Evolutionary conservation across 2,797 vertebrate species (phyloP).

Genomic region (Lemur catta): DNA sequence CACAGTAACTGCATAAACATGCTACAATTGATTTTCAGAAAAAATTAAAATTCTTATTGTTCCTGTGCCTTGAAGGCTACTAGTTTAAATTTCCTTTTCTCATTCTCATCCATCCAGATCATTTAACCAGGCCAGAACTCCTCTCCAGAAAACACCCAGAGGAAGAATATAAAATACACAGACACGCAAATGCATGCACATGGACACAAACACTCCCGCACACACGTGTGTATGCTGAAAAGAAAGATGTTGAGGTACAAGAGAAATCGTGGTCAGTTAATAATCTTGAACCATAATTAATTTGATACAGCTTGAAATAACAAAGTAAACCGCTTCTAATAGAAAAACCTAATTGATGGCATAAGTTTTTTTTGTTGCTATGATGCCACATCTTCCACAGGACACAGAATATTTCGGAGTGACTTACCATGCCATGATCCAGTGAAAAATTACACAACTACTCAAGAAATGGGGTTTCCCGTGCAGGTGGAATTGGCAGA

Average conservation of each 20-base stretch:
- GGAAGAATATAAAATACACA: background rate
- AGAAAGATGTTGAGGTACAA: background rate
- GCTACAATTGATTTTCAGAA: background rate
- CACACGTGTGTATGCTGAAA: background rate
- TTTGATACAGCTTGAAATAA: background rate
- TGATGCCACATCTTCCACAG: background rate
- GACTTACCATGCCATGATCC: background rate
- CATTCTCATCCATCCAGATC: background rate
- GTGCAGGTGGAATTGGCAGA: no score
- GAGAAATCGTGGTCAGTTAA: background rate
- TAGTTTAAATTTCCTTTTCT: constrained; percentile 17
- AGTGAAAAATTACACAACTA: background rate
- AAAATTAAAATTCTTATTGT: background rate
- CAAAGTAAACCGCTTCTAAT: background rate
- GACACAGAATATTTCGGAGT: background rate
- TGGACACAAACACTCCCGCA: background rate
- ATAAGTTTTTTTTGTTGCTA: background rate
- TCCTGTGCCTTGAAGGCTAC: background rate
- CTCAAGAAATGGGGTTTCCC: background rate
- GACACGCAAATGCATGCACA: fast-evolving
- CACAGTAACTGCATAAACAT: background rate
- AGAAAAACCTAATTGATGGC: background rate
- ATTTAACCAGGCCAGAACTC: background rate
- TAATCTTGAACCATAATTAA: background rate
- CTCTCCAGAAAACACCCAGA: background rate